phyloP scores from a whole-genome alignment of 2,888 invertebrate species.

The Mantis religiosa region DNA sequence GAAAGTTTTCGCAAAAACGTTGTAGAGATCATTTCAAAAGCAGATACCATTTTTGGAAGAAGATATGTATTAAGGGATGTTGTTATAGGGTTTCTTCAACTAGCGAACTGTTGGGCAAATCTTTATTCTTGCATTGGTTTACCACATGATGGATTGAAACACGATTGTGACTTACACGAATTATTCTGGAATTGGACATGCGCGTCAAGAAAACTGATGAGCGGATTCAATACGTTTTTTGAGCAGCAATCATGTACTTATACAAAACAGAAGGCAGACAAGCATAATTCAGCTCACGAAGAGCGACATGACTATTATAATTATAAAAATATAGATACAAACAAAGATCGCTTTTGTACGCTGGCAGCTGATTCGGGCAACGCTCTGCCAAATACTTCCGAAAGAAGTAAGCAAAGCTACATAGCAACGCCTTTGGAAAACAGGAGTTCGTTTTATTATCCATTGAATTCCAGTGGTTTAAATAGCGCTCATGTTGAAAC shows the following conservation, averaged over 20 bases:
- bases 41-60: not conserved
- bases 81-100: not conserved
- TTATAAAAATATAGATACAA: not conserved
- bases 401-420: not conserved
- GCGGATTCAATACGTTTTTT: not conserved
- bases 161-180: not conserved
- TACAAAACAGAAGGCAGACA: not conserved
- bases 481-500: not conserved
- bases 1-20: not conserved
- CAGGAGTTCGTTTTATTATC: not conserved
- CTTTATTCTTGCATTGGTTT: not conserved
- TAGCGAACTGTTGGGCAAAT: slow-evolving; percentile 4
- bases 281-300: not conserved
- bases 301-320: not conserved
- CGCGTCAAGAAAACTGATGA: not conserved
- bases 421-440: not conserved
- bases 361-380: not conserved
- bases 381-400: not conserved
- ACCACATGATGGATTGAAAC: not conserved
- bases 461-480: not conserved
- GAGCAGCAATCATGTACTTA: not conserved
- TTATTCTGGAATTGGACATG: not conserved
- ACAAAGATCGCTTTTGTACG: not conserved
- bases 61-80: not conserved
- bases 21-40: not conserved